Evolutionary conservation across 2,888 invertebrate genomes (phyloP).

Genomic region (Eucera pruinosa): DNA sequence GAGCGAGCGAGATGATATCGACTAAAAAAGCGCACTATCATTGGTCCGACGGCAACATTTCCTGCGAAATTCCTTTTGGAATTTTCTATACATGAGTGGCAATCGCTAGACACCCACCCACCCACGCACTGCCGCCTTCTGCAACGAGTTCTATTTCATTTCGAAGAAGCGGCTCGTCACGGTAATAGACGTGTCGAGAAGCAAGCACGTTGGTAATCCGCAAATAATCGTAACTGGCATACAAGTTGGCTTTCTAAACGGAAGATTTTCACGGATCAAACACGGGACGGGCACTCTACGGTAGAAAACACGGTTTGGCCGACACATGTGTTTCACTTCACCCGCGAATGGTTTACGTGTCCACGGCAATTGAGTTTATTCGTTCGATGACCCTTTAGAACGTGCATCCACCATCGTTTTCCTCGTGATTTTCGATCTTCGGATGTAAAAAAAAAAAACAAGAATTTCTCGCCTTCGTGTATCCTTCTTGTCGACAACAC

Average conservation of each 20-base stretch:
- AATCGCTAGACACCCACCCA: constrained; percentile 76
- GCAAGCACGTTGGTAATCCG: constrained; percentile 43
- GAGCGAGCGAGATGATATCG: constrained; percentile 15
- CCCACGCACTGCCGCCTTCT: constrained; percentile 81
- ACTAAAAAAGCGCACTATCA: constrained; percentile 38
- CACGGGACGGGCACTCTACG: constrained; percentile 68
- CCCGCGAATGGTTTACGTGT: constrained; percentile 71
- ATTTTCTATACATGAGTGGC: constrained; percentile 68
- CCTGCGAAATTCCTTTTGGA: constrained; percentile 53
- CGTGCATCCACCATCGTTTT: constrained; percentile 72
- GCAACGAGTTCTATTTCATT: constrained; percentile 74
- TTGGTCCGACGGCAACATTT: constrained; percentile 51
- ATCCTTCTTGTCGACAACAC: constrained; percentile 77
- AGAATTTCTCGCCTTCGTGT: constrained; percentile 74
- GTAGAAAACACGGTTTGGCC: constrained; percentile 70
- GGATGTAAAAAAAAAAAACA: constrained; percentile 71
- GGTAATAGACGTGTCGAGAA: constrained; percentile 58
- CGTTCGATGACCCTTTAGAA: constrained; percentile 65
- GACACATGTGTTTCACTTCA: constrained; percentile 79
- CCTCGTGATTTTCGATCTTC: constrained; percentile 71
- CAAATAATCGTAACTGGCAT: constrained; percentile 27
- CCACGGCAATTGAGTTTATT: constrained; percentile 67
- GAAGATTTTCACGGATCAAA: constrained; percentile 65
- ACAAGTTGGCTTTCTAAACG: constrained; percentile 53
- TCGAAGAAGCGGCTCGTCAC: constrained; percentile 69